Conservation (phyloP, 2,113 vertebrate species). For the Neopipo cinnamomea region DNA sequence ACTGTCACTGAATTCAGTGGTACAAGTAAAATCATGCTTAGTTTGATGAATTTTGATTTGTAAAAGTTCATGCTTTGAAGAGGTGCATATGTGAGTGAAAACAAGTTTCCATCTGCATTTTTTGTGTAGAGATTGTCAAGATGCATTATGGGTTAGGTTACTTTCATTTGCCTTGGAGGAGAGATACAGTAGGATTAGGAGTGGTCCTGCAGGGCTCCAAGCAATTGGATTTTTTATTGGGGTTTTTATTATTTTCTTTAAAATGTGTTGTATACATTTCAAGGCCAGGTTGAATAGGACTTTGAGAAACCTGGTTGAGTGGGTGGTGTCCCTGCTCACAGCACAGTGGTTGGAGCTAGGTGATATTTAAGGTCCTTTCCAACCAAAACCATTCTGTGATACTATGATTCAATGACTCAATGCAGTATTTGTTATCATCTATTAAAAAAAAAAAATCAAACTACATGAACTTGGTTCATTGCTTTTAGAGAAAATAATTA, state of each 20-base stretch:
- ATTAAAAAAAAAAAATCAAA: neutral
- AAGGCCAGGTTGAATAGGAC: neutral
- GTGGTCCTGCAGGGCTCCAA: neutral
- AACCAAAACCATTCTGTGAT: neutral
- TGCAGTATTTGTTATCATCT: neutral
- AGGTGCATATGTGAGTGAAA: neutral
- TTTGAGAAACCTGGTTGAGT: neutral
- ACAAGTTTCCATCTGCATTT: neutral
- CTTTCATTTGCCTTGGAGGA: neutral
- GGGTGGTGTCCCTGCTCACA: neutral
- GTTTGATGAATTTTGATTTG: neutral
- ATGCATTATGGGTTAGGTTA: neutral
- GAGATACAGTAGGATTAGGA: neutral
- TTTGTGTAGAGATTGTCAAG: neutral
- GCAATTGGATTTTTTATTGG: neutral
- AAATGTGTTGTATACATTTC: neutral
- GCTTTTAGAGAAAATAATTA: neutral
- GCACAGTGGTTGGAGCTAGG: neutral
- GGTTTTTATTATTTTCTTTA: neutral
- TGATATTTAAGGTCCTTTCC: neutral
- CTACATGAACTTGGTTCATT: neutral
- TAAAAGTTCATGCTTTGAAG: neutral
- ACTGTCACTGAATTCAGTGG: neutral
- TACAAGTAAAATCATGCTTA: neutral
- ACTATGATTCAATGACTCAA: neutral